Evolutionary conservation across 2,113 vertebrate genomes (phyloP).

Genomic region (Carollia perspicillata): DNA sequence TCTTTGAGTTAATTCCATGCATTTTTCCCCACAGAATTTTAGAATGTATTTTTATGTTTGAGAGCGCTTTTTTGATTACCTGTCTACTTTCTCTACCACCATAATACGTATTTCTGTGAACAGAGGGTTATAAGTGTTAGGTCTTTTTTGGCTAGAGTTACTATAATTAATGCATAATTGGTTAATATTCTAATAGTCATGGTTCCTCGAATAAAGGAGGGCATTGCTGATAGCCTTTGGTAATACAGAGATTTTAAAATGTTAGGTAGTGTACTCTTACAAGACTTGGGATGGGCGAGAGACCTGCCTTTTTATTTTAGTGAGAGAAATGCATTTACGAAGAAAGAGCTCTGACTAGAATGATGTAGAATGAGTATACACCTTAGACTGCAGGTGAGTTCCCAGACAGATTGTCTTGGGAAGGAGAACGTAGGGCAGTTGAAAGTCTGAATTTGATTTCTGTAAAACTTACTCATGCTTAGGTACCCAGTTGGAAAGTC

Average conservation of each 20-base stretch:
- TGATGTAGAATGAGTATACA: not conserved
- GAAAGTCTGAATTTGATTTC: not conserved
- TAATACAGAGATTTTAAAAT: not conserved
- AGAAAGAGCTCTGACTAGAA: not conserved
- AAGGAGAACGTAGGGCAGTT: not conserved
- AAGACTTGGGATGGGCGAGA: not conserved
- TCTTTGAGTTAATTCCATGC: not conserved
- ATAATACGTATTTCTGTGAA: not conserved
- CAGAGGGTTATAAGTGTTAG: not conserved
- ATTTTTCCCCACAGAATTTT: not conserved
- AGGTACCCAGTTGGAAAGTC: not conserved
- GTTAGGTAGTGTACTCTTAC: not conserved
- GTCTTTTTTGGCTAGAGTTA: not conserved
- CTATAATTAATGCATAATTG: not conserved
- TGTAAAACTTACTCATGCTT: not conserved
- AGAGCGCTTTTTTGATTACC: not conserved
- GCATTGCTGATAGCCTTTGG: not conserved
- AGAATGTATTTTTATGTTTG: not conserved
- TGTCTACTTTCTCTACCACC: not conserved
- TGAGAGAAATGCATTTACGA: not conserved
- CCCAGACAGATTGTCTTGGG: not conserved
- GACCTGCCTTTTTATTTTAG: not conserved
- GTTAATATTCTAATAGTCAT: not conserved
- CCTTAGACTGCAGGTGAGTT: not conserved
- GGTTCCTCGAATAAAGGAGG: not conserved